phyloP scores from a whole-genome alignment of 2,888 invertebrate genomes.

The Bellardia bayeri region DNA sequence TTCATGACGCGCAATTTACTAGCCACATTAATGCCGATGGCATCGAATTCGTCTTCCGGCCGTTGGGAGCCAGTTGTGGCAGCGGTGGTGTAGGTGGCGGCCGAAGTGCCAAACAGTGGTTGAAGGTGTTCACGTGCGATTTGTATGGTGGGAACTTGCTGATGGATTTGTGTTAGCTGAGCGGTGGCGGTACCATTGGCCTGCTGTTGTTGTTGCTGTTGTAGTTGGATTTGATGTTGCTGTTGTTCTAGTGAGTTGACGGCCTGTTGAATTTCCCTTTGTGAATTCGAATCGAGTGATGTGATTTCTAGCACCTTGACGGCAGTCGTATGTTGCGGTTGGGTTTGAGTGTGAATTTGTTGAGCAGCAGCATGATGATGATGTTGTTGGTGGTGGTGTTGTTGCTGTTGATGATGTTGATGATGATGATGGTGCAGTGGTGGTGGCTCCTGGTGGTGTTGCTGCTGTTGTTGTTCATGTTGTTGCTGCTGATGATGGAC shows the following conservation, averaged over 20 bases:
- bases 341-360: constrained; percentile 72
- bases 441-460: constrained; percentile 63
- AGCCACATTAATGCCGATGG: constrained; percentile 83
- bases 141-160: constrained; percentile 82
- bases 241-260: constrained; percentile 83
- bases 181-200: constrained; percentile 72
- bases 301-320: constrained; percentile 83
- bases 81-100: constrained; percentile 79
- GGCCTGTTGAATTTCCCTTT: constrained; percentile 83
- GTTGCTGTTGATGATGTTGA: constrained; percentile 70
- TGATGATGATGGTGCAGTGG: constrained; percentile 75
- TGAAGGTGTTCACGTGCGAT: constrained; percentile 82
- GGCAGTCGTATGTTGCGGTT: constrained; percentile 78
- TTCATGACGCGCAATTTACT: constrained; percentile 82
- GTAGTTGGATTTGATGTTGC: constrained; percentile 81
- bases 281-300: constrained; percentile 82
- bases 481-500: constrained; percentile 67
- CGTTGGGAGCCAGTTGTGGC: constrained; percentile 75
- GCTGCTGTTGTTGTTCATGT: constrained; percentile 67
- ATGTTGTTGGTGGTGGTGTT: constrained; percentile 74
- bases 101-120: constrained; percentile 80
- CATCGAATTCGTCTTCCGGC: constrained; percentile 82
- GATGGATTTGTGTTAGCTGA: constrained; percentile 78
- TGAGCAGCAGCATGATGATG: constrained; percentile 69
- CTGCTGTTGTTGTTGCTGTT: constrained; percentile 77